Percentiles rank a stretch among this genome's conserved stretches.
Evolutionary conservation across 2,888 invertebrate genomes (phyloP).

Genomic region (Biston stratarius): DNA sequence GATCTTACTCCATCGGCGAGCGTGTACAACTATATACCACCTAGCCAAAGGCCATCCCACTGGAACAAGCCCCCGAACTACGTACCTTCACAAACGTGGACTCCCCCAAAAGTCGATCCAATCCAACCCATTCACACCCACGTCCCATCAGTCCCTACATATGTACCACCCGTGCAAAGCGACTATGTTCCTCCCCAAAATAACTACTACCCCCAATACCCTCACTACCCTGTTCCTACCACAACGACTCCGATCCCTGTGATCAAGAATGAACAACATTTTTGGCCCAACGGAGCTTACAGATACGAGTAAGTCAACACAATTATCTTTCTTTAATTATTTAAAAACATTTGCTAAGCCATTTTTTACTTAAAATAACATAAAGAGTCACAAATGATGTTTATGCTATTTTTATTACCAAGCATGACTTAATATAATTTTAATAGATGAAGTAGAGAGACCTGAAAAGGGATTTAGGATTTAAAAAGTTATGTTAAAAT

Average conservation of each 20-base stretch:
- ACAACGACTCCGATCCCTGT: constrained; percentile 71
- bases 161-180: constrained; percentile 26
- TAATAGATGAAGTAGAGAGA: too few species aligned
- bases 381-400: not conserved
- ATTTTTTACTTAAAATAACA: not conserved
- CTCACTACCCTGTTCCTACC: constrained; percentile 45
- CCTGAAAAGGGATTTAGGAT: too few species aligned
- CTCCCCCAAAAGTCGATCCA: constrained; percentile 26
- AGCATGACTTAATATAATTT: too few species aligned
- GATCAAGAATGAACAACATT: constrained; percentile 77
- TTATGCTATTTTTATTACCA: too few species aligned
- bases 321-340: not conserved
- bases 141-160: constrained; percentile 12
- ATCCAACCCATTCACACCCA: constrained; percentile 12
- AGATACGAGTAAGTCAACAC: constrained; percentile 80
- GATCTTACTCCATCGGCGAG: constrained; percentile 57
- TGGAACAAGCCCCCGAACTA: constrained; percentile 51
- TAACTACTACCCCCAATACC: constrained; percentile 34
- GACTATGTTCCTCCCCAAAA: constrained; percentile 48
- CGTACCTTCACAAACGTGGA: constrained; percentile 41
- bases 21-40: constrained; percentile 58
- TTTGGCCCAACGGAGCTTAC: constrained; percentile 81
- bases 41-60: constrained; percentile 50
- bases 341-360: not conserved
- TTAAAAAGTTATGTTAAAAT: too few species aligned